These are phyloP conservation scores for Malthinus flaveolus DNA, from an alignment of 2,888 invertebrate species.

Conservation along the genomic window DNA sequence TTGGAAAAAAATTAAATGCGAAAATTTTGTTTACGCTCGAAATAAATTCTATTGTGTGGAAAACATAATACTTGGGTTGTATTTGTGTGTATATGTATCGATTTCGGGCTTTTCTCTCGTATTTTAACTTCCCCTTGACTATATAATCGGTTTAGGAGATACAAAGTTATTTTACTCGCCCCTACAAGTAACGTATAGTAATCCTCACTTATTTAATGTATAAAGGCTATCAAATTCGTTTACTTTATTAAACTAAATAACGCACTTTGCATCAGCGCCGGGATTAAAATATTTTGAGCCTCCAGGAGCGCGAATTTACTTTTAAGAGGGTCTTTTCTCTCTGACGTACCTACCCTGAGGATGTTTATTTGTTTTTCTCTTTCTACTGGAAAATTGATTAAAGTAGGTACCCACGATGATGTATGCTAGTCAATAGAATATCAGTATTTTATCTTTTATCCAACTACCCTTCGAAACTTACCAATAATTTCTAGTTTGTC, in stretches of 20 bases:
- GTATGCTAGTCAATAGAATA: too few relatives aligned
- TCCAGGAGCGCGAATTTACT: background rate
- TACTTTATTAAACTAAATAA: slow-evolving; percentile 4
- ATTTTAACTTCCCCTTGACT: slow-evolving; percentile 19
- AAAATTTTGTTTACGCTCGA: background rate
- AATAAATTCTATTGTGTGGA: slow-evolving; percentile 4
- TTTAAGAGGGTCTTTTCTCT: background rate
- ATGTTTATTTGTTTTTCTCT: too few relatives aligned
- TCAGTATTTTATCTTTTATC: too few relatives aligned
- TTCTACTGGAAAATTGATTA: too few relatives aligned
- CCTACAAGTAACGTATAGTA: slow-evolving; percentile 14
- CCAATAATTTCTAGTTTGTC: too few relatives aligned
- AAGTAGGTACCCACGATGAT: too few relatives aligned
- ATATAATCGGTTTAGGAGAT: slow-evolving; percentile 22
- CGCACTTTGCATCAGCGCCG: background rate
- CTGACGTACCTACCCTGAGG: too few relatives aligned
- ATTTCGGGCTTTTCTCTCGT: slow-evolving; percentile 17
- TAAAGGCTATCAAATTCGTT: slow-evolving; percentile 4
- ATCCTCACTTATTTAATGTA: slow-evolving; percentile 14
- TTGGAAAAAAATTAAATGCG: background rate
- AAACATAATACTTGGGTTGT: slow-evolving; percentile 2
- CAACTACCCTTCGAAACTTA: too few relatives aligned
- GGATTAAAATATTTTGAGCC: too few relatives aligned
- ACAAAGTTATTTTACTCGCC: slow-evolving; percentile 17
- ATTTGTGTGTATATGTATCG: slow-evolving; percentile 2